Evolutionary conservation across 2,113 vertebrate species (phyloP).

Genomic region (Oophaga pumilio): DNA sequence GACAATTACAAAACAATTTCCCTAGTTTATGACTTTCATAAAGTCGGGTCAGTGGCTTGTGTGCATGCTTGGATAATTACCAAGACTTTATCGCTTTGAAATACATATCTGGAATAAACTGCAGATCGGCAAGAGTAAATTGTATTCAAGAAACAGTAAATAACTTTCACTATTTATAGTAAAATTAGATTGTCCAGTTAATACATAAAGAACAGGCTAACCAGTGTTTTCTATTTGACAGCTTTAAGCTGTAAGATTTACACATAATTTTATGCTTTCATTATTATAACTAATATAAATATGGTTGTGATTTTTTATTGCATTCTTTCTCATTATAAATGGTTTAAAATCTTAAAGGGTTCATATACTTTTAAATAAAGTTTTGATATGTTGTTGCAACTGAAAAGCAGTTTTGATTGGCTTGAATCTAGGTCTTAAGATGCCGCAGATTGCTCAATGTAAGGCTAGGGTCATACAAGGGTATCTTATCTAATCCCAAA

Average conservation of each 20-base stretch:
- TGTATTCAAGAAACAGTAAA: background rate
- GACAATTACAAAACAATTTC: constrained; percentile 32
- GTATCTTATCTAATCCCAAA: too few relatives aligned
- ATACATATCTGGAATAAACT: constrained; percentile 10
- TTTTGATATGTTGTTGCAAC: too few relatives aligned
- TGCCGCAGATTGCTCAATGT: too few relatives aligned
- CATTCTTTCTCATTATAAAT: too few relatives aligned
- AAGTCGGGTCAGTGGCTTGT: constrained; percentile 20
- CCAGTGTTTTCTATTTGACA: background rate
- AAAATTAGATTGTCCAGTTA: background rate
- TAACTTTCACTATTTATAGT: constrained; percentile 9
- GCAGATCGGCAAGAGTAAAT: background rate
- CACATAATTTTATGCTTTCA: background rate
- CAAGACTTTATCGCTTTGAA: constrained; percentile 14
- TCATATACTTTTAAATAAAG: too few relatives aligned
- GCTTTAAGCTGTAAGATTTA: background rate
- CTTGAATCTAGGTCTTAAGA: too few relatives aligned
- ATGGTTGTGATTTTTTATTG: too few relatives aligned
- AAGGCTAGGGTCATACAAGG: too few relatives aligned
- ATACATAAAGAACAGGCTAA: background rate
- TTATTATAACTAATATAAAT: too few relatives aligned
- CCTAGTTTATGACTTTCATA: constrained; percentile 42
- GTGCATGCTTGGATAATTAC: constrained; percentile 1
- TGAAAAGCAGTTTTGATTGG: too few relatives aligned
- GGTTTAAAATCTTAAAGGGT: too few relatives aligned